Evolutionary conservation across 2,888 invertebrate genomes (phyloP).

Genomic region (Micoletzkya japonica): DNA sequence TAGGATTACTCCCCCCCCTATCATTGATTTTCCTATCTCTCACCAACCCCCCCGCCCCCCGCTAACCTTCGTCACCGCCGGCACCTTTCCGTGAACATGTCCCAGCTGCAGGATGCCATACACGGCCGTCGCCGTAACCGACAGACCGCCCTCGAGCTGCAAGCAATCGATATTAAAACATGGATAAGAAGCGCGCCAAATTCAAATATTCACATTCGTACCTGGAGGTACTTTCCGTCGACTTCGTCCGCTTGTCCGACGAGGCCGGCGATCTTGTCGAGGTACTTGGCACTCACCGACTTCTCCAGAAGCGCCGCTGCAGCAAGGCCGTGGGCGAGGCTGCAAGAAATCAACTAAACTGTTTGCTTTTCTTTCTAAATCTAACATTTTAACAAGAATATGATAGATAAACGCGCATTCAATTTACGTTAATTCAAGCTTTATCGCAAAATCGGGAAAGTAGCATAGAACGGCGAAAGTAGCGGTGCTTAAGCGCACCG

Average conservation of each 20-base stretch:
- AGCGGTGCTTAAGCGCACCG: too few species aligned
- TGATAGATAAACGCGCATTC: not conserved
- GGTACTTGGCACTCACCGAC: conserved; percentile 28
- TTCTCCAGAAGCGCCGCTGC: conserved; percentile 31
- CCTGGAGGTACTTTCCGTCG: conserved; percentile 76
- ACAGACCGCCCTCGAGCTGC: conserved; percentile 39
- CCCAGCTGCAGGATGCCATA: conserved; percentile 74
- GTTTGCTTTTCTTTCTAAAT: not conserved
- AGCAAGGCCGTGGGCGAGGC: conserved; percentile 25
- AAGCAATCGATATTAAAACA: not conserved
- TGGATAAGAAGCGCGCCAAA: not conserved
- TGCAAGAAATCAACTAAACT: not conserved
- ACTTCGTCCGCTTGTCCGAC: conserved; percentile 92
- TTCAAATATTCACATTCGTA: conserved; percentile 34
- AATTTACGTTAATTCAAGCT: too few species aligned
- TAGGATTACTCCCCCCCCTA: too few species aligned
- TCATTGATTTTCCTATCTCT: not conserved
- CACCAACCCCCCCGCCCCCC: not conserved
- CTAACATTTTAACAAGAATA: not conserved
- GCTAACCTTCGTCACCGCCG: conserved; percentile 72
- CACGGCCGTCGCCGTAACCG: conserved; percentile 69
- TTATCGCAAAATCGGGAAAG: too few species aligned
- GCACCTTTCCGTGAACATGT: conserved; percentile 72
- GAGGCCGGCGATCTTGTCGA: conserved; percentile 75
- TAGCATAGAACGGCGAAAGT: too few species aligned